phyloP scores from a whole-genome alignment of 2,888 invertebrate genomes.

The Cybosia mesomella region DNA sequence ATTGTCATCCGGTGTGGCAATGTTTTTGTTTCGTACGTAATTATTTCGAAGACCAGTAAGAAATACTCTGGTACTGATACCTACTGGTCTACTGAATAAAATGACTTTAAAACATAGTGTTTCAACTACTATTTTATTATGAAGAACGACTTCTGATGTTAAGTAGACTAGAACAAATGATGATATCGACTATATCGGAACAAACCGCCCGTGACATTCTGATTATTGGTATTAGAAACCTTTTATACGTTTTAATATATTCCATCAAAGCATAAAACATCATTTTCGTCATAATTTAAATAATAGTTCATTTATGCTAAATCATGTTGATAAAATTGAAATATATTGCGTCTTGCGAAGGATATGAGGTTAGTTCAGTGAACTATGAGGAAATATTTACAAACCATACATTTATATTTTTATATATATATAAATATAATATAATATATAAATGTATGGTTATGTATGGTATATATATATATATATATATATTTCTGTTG shows the following conservation, averaged over 20 bases:
- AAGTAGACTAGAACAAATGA: slow-evolving; percentile 4
- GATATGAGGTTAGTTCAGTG: neutral
- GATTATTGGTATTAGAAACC: neutral
- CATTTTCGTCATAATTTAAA: neutral
- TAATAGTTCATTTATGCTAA: no score
- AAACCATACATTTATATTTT: no score
- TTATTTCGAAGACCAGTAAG: no score
- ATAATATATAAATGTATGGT: no score
- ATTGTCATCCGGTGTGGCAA: no score
- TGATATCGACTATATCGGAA: neutral
- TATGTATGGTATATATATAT: no score
- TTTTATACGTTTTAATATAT: neutral
- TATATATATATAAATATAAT: no score
- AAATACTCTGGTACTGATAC: no score
- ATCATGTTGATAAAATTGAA: no score
- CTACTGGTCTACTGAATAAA: no score
- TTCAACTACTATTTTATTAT: neutral
- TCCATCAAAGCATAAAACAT: neutral
- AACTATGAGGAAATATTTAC: neutral
- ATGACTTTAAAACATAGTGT: neutral
- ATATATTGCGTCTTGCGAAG: neutral
- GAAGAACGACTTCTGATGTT: neutral
- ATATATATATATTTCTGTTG: no score
- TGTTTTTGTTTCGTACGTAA: no score
- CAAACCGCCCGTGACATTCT: neutral